Base-by-base conservation (phyloP, 2,113 vertebrate genomes). In the Craseonycteris thonglongyai region DNA sequence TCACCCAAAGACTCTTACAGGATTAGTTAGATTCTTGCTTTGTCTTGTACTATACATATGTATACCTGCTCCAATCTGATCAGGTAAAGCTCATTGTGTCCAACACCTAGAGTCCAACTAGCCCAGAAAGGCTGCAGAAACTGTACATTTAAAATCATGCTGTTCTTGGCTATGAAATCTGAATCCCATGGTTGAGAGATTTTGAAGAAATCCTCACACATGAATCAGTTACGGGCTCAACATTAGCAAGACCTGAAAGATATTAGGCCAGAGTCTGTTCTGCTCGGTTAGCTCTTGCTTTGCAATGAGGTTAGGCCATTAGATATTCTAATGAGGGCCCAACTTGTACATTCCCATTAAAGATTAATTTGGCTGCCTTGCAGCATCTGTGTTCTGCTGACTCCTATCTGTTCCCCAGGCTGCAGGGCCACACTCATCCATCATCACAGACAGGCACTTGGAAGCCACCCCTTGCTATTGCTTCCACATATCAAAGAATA, bases 371-470 rank as follows among this genome's bases (percentile, higher is more conserved):
- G 97, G 85, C 97, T 63, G 11, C 91, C 92, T 97, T 95, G 92
- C 96, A 98, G 97, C 97, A 97, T 98, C 97, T 98, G 97, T 97
- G 96, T 97, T 98, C 97, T 98, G 97, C 97, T 98, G 97, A 98
- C 94, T 97, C 94, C 96, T 95, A 80, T 98, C 96, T 97, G 97
- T 96, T 96, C 93, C 94, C 88, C 45, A 85, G 88, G 80, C 97
- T 96, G 81, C 54, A 88, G 69, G 82, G 96, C 96, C 96, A 97
- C 97, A 96, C 94, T 97, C 97, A 97, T 98, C 96, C 97, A 98
- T 98, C 98, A 98, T 97, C 96, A 86, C 38, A 97, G 97, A 97
- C 98, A 98, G 97, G 83, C 94, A 78, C 89, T 97, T 98, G 97
- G 98, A 98, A 98, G 96, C 90, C 28, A 84, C 75, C 58, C 89